phyloP scores from a whole-genome alignment of 2,797 vertebrate species.

The Salarias fasciatus region DNA sequence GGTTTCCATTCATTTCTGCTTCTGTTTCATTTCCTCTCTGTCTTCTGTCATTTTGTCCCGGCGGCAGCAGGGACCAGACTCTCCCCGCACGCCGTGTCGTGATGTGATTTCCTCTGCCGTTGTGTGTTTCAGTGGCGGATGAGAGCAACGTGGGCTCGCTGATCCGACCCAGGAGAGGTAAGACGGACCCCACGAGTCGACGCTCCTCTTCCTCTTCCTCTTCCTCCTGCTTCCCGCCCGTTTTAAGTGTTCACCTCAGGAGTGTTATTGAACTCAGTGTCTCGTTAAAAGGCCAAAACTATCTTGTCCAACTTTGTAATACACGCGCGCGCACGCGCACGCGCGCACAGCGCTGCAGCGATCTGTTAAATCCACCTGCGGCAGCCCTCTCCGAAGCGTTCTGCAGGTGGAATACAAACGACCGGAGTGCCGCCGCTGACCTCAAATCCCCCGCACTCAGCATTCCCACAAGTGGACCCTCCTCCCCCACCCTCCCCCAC shows the following conservation, averaged over 20 bases:
- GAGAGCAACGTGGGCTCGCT: slow-evolving; percentile 90
- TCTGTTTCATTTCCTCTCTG: too few species aligned
- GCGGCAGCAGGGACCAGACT: too few species aligned
- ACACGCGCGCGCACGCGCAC: slow-evolving; percentile 14
- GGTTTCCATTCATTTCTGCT: slow-evolving; percentile 71
- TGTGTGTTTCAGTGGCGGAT: slow-evolving; percentile 86
- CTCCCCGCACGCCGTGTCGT: too few species aligned
- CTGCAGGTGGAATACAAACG: slow-evolving; percentile 62
- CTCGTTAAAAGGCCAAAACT: too few species aligned
- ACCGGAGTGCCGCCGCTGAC: slow-evolving; percentile 18
- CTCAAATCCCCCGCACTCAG: slow-evolving; percentile 58
- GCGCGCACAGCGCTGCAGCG: background rate
- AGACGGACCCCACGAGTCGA: slow-evolving; percentile 71
- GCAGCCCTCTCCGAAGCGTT: slow-evolving; percentile 39
- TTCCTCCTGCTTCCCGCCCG: too few species aligned
- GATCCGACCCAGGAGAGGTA: slow-evolving; percentile 81
- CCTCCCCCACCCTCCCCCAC: slow-evolving; percentile 16
- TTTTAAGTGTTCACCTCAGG: too few species aligned
- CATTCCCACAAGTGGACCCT: slow-evolving; percentile 56
- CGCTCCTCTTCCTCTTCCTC: background rate
- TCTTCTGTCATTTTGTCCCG: background rate
- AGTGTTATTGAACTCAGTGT: too few species aligned
- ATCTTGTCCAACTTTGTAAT: background rate
- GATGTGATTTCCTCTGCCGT: slow-evolving; percentile 1
- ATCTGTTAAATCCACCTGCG: slow-evolving; percentile 58